These are phyloP conservation scores for Turritopsis dohrnii DNA, from an alignment of 30 jellyfish, hydroid and myxozoan species.

Conservation along the genomic window DNA sequence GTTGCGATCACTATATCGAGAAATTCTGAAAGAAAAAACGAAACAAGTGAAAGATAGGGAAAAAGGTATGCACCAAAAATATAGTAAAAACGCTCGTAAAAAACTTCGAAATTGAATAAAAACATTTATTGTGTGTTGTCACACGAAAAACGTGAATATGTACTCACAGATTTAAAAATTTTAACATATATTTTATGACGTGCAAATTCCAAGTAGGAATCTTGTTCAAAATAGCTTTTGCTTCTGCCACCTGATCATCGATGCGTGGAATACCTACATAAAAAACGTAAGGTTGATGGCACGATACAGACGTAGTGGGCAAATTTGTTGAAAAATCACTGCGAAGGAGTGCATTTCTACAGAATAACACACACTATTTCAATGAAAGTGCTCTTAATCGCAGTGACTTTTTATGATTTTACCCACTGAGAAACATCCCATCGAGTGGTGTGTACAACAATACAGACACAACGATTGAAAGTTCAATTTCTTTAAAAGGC, in stretches of 20 bases:
- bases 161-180: conserved; percentile 81
- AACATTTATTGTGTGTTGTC: not conserved
- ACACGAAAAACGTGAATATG: not conserved
- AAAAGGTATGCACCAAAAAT: too few species aligned
- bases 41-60: too few species aligned
- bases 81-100: not conserved
- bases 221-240: conserved; percentile 33
- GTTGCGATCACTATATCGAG: conserved; percentile 69
- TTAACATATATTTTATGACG: conserved; percentile 75
- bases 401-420: too few species aligned
- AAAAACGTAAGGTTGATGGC: too few species aligned
- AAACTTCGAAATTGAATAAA: too few species aligned
- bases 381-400: too few species aligned
- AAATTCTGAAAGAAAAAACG: too few species aligned
- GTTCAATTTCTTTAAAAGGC: too few species aligned
- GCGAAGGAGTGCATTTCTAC: not conserved
- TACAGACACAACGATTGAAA: too few species aligned
- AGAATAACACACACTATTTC: too few species aligned
- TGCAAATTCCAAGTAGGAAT: conserved; percentile 60
- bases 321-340: not conserved
- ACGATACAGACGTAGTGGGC: not conserved
- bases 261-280: conserved; percentile 44
- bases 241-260: conserved; percentile 89
- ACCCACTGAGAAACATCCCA: too few species aligned
- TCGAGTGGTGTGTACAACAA: too few species aligned